phyloP scores from a whole-genome alignment of 1,140 invertebrate genomes.

The Pogonomyrmex barbatus region DNA sequence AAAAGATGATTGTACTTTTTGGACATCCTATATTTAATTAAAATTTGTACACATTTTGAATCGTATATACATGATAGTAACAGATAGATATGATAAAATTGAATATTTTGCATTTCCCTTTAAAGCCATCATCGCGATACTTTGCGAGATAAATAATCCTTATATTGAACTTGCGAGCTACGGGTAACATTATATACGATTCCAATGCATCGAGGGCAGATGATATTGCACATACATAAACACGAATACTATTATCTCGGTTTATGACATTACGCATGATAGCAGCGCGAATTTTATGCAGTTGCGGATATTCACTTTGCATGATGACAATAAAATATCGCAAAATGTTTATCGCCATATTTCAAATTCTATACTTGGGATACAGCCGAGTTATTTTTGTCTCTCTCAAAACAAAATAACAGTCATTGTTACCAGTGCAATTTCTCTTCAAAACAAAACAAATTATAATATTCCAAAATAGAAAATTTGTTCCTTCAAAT shows the following conservation, averaged over 20 bases:
- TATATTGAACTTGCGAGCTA: constrained; percentile 18
- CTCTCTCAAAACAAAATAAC: neutral
- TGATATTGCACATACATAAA: constrained; percentile 36
- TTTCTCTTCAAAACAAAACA: neutral
- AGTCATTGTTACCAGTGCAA: neutral
- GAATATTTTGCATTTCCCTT: constrained; percentile 22
- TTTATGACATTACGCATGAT: neutral
- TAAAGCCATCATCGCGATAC: neutral
- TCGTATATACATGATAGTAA: neutral
- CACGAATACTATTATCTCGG: constrained; percentile 1
- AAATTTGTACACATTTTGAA: neutral
- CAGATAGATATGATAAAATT: neutral
- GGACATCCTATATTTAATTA: neutral
- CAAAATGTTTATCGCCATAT: neutral
- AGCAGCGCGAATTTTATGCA: neutral
- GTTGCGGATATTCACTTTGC: constrained; percentile 10
- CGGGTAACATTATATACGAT: constrained; percentile 18
- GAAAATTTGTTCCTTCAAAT: neutral
- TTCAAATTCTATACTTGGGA: neutral
- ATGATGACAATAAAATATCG: neutral
- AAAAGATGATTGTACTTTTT: neutral
- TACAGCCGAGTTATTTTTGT: neutral
- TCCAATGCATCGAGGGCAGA: constrained; percentile 6
- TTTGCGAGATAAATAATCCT: constrained; percentile 31
- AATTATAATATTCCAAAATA: neutral